phyloP scores from a whole-genome alignment of 2,797 vertebrate species.

The Octomys mimax region DNA sequence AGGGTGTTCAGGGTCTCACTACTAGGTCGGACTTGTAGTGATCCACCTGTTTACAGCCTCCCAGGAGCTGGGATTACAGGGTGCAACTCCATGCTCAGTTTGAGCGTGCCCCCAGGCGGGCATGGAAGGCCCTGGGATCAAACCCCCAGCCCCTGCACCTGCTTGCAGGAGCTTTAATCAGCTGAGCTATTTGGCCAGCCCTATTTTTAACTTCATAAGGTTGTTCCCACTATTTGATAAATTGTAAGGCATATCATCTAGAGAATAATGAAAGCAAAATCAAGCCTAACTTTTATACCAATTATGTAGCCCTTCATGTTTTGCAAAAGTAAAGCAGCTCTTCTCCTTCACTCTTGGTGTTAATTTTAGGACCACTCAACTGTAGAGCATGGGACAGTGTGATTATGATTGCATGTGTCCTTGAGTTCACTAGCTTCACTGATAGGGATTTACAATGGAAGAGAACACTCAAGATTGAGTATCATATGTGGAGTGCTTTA shows the following conservation, averaged over 20 bases:
- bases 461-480: background rate
- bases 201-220: constrained; percentile 40
- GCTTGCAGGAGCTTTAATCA: no score
- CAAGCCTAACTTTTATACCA: background rate
- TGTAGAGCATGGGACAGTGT: background rate
- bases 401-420: background rate
- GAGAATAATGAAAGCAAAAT: background rate
- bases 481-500: constrained; percentile 3
- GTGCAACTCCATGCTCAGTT: no score
- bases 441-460: background rate
- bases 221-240: constrained; percentile 43
- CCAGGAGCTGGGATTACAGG: no score
- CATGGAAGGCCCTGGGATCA: no score
- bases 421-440: constrained; percentile 34
- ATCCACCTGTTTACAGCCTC: no score
- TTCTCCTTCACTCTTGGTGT: constrained; percentile 31
- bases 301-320: background rate
- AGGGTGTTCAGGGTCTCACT: no score
- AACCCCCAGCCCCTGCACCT: no score
- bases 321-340: constrained; percentile 26
- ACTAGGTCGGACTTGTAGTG: no score
- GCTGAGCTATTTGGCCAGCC: no score
- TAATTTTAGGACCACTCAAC: constrained; percentile 41
- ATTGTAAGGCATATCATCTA: constrained; percentile 13
- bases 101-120: no score